Percentiles rank a stretch among this genome's conserved stretches.
Evolutionary conservation across 2,113 vertebrate genomes (phyloP).

Genomic region (Eleginops maclovinus): DNA sequence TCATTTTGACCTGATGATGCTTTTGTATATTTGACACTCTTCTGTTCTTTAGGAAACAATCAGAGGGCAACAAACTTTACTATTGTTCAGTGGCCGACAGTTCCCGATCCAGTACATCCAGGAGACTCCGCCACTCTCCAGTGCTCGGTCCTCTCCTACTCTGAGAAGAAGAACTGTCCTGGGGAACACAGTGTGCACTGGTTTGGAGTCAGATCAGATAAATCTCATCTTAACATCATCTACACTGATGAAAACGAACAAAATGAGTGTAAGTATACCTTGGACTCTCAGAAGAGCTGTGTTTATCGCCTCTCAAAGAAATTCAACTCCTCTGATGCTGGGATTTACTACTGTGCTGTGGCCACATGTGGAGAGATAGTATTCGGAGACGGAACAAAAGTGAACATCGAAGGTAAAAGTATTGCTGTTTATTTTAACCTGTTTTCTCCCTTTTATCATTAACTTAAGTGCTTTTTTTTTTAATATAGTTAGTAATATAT

Average conservation of each 20-base stretch:
- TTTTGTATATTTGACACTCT: background rate
- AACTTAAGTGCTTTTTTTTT: too few species aligned
- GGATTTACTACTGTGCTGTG: conserved; percentile 66
- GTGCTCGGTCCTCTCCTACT: conserved; percentile 48
- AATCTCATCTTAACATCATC: conserved; percentile 22
- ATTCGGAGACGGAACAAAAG: conserved; percentile 62
- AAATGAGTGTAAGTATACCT: conserved; percentile 11
- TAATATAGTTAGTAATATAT: too few species aligned
- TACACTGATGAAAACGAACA: conserved; percentile 16
- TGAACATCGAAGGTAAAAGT: conserved; percentile 48
- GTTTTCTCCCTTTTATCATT: background rate
- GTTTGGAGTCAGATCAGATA: conserved; percentile 45
- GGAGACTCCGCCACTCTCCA: conserved; percentile 54
- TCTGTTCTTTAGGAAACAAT: conserved; percentile 19
- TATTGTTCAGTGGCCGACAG: conserved; percentile 24
- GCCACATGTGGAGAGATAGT: conserved; percentile 52
- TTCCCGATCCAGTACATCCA: conserved; percentile 15
- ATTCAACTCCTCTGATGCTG: conserved; percentile 52
- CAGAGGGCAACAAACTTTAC: background rate
- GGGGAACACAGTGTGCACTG: conserved; percentile 16
- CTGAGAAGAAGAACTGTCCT: background rate
- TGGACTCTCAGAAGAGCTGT: conserved; percentile 3
- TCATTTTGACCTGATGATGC: background rate
- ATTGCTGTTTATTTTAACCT: background rate
- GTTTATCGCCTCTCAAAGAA: conserved; percentile 48